Conservation (phyloP, 2,113 vertebrate genomes). For the Thomomys bottae region DNA sequence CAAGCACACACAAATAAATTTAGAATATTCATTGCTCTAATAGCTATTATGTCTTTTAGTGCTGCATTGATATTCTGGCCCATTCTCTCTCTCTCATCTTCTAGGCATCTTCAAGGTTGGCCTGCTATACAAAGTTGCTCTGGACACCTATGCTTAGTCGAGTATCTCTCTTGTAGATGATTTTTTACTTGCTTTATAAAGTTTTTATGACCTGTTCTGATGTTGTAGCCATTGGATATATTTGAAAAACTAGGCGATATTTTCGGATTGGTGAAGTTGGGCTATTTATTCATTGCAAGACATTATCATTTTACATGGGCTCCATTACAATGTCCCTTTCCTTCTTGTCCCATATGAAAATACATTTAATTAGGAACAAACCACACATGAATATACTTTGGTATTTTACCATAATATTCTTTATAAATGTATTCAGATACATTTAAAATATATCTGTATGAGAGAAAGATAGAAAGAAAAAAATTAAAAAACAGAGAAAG, state of each 20-base stretch:
- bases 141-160: neutral
- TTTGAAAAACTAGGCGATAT: neutral
- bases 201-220: neutral
- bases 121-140: neutral
- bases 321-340: neutral
- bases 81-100: neutral
- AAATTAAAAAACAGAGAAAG: too few relatives aligned
- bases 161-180: neutral
- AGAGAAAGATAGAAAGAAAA: neutral
- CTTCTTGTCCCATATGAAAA: neutral
- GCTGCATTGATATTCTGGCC: too few relatives aligned
- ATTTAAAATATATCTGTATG: neutral
- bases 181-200: neutral
- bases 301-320: neutral
- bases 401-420: neutral
- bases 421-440: neutral
- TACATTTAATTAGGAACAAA: neutral
- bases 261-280: neutral
- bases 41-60: neutral
- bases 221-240: neutral
- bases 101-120: neutral
- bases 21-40: neutral
- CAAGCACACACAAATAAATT: neutral
- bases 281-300: fast-evolving
- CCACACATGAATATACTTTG: neutral